phyloP scores from a whole-genome alignment of 2,797 vertebrate species.

The Labroides dimidiatus region DNA sequence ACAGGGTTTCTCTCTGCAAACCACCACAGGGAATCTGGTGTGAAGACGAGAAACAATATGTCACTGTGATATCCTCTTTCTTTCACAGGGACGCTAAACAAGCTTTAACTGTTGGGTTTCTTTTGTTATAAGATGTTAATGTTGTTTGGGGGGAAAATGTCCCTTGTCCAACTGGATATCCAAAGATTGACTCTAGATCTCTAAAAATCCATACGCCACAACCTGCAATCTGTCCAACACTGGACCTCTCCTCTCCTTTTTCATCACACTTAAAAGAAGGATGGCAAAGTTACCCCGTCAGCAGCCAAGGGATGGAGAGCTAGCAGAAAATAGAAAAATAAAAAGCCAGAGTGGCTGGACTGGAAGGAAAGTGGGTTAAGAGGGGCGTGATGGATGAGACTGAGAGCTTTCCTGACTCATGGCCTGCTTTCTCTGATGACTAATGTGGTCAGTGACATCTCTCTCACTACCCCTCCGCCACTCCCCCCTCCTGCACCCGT shows the following conservation, averaged over 20 bases:
- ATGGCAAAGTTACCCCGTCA: conserved; percentile 50
- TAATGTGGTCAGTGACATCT: conserved; percentile 74
- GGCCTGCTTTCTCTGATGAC: conserved; percentile 71
- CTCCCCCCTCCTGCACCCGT: neutral
- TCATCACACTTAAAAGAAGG: conserved; percentile 49
- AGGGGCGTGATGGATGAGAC: conserved; percentile 78
- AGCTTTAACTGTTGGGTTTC: conserved; percentile 7
- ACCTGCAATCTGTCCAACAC: conserved; percentile 10
- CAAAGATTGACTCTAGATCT: conserved; percentile 18
- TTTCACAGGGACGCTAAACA: conserved; percentile 21
- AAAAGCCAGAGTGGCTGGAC: conserved; percentile 53
- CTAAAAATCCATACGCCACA: neutral
- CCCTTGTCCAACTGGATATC: neutral
- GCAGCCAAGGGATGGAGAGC: conserved; percentile 39
- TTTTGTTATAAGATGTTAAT: neutral
- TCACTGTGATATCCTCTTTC: conserved; percentile 12
- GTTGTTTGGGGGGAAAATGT: neutral
- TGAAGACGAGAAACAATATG: conserved; percentile 30
- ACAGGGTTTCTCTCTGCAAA: conserved; percentile 29
- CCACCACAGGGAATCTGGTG: conserved; percentile 31
- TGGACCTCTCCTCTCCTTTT: conserved; percentile 33
- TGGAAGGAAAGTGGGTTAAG: conserved; percentile 78
- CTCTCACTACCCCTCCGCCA: conserved; percentile 38
- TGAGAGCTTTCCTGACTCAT: conserved; percentile 70
- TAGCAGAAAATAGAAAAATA: conserved; percentile 60